phyloP scores from a whole-genome alignment of 2,113 vertebrate species.

The Dipodomys merriami region DNA sequence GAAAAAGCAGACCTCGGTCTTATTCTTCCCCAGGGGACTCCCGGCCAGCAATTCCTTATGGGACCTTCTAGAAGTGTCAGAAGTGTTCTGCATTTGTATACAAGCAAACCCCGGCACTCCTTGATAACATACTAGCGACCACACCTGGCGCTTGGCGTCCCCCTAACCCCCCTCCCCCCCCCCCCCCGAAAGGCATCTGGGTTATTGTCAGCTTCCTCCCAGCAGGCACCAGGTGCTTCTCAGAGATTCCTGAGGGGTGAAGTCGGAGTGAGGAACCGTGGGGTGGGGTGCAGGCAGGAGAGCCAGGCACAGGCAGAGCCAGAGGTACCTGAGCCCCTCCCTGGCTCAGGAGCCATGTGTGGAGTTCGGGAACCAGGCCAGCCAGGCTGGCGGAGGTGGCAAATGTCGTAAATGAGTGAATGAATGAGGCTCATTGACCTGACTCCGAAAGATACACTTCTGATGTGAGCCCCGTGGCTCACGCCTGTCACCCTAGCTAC shows the following conservation, averaged over 20 bases:
- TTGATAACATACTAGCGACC: neutral
- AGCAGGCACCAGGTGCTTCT: neutral
- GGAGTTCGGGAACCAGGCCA: neutral
- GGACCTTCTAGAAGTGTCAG: conserved; percentile 7
- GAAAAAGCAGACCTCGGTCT: neutral
- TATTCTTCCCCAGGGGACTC: neutral
- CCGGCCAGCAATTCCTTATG: neutral
- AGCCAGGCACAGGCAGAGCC: neutral
- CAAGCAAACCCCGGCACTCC: neutral
- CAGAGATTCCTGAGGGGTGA: neutral
- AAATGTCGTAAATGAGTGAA: neutral
- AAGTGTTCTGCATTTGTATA: neutral
- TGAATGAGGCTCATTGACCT: neutral
- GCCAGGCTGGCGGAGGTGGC: neutral
- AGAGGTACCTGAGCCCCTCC: too few relatives aligned
- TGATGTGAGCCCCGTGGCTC: neutral
- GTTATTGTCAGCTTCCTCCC: neutral
- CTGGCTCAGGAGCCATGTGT: too few relatives aligned
- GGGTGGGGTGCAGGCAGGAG: neutral
- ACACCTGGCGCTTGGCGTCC: neutral
- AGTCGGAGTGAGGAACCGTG: neutral
- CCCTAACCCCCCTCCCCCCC: too few relatives aligned
- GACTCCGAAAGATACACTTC: neutral
- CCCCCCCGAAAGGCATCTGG: too few relatives aligned
- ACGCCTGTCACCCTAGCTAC: too few relatives aligned